Conservation (phyloP, 2,888 invertebrate genomes). For the Pteria penguin region DNA sequence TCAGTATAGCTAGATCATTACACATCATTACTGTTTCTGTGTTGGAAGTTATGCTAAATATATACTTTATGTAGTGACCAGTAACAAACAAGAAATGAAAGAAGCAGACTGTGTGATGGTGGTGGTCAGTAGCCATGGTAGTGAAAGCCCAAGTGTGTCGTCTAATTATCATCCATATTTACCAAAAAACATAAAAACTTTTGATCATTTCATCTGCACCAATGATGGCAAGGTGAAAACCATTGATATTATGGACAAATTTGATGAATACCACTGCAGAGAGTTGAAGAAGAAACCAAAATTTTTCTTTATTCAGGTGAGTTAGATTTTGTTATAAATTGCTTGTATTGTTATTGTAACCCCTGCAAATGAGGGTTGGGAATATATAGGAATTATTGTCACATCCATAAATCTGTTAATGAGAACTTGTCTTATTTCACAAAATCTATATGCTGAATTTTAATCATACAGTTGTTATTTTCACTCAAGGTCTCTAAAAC, state of each 20-base stretch:
- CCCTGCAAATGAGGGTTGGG: too few relatives aligned
- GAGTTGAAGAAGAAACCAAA: slow-evolving; percentile 19
- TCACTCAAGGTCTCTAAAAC: too few relatives aligned
- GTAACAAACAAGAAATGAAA: slow-evolving; percentile 1
- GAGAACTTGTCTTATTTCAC: too few relatives aligned
- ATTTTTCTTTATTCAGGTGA: slow-evolving; percentile 33
- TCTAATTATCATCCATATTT: not conserved
- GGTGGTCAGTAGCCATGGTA: slow-evolving; percentile 30
- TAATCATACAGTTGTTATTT: too few relatives aligned
- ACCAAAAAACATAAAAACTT: slow-evolving; percentile 12
- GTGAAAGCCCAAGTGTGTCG: slow-evolving; percentile 1
- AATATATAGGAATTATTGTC: too few relatives aligned
- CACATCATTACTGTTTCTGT: not conserved
- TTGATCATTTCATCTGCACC: slow-evolving; percentile 12
- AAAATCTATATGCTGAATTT: too few relatives aligned
- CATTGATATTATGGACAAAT: slow-evolving; percentile 14
- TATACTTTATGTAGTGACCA: slow-evolving; percentile 5
- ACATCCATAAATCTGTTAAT: too few relatives aligned
- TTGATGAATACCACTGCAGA: slow-evolving; percentile 17
- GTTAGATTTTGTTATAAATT: not conserved
- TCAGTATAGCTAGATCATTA: too few relatives aligned
- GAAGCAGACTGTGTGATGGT: slow-evolving; percentile 14
- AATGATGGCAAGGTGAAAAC: slow-evolving; percentile 19
- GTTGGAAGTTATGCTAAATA: not conserved
- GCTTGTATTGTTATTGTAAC: too few relatives aligned